A percentile compares a stretch with the other conserved stretches of the same genome.
These are phyloP conservation scores for Varecia variegata DNA, from an alignment of 2,797 vertebrate genomes.

Conservation along the genomic window DNA sequence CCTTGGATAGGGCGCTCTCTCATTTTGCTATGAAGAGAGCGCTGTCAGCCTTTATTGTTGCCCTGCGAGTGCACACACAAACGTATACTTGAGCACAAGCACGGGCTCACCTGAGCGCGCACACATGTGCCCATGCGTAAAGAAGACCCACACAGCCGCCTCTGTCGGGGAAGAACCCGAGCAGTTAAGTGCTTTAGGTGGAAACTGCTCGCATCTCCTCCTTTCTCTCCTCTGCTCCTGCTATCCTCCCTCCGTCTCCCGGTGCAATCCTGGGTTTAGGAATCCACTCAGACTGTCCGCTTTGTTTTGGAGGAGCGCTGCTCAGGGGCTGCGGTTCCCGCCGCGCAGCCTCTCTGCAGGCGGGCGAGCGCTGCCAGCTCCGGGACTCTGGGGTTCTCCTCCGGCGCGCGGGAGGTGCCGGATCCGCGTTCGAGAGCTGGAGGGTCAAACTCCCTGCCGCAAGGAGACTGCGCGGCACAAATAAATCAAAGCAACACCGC, in stretches of 20 bases:
- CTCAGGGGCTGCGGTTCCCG: not conserved
- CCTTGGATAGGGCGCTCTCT: not conserved
- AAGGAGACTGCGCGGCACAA: accelerated
- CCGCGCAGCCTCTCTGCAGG: not conserved
- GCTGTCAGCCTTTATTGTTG: not conserved
- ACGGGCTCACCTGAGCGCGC: not conserved
- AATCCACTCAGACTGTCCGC: not conserved
- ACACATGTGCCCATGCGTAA: not conserved
- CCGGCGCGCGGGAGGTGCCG: too few relatives aligned
- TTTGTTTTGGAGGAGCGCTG: not conserved
- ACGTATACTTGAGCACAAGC: not conserved
- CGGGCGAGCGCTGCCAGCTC: accelerated
- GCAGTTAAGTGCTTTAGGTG: not conserved
- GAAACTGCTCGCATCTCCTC: not conserved
- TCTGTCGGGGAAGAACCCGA: not conserved
- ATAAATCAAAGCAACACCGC: not conserved
- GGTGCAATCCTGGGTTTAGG: not conserved
- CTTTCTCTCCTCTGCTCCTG: not conserved
- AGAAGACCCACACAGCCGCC: not conserved
- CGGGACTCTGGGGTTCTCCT: accelerated
- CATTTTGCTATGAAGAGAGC: not conserved
- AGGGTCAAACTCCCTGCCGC: accelerated
- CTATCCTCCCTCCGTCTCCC: not conserved
- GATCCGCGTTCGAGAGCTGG: not conserved
- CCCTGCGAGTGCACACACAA: not conserved